Evolutionary conservation across 2,888 invertebrate species (phyloP).

Genomic region (Germaria angustata): DNA sequence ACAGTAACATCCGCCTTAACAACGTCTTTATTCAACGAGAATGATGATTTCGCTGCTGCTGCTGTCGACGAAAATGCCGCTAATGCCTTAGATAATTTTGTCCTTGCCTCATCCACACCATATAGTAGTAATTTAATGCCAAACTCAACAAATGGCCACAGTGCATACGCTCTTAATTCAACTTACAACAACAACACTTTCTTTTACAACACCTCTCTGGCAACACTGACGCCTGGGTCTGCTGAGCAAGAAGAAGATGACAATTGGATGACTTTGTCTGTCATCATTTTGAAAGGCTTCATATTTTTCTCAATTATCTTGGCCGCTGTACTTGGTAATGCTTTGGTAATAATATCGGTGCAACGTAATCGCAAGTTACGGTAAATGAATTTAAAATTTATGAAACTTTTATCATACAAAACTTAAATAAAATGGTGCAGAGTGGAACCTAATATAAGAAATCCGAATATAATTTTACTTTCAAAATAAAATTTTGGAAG

Average conservation of each 20-base stretch:
- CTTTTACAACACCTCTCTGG: constrained; percentile 12
- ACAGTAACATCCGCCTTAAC: constrained; percentile 69
- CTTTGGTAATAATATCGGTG: constrained; percentile 85
- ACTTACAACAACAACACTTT: constrained; percentile 45
- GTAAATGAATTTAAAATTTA: constrained; percentile 71
- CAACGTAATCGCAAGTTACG: constrained; percentile 80
- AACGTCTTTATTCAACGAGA: constrained; percentile 54
- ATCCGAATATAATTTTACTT: background rate
- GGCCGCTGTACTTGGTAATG: constrained; percentile 94
- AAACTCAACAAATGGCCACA: constrained; percentile 58
- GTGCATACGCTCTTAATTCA: constrained; percentile 55
- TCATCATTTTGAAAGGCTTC: constrained; percentile 86
- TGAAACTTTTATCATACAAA: background rate
- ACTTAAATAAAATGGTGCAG: background rate
- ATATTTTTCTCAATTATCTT: constrained; percentile 93
- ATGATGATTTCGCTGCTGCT: constrained; percentile 4
- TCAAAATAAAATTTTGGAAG: background rate
- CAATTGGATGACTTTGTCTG: constrained; percentile 82
- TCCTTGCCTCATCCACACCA: constrained; percentile 47
- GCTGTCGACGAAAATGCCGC: constrained; percentile 50
- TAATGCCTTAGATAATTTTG: constrained; percentile 59
- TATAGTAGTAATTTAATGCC: constrained; percentile 59
- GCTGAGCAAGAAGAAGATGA: constrained; percentile 68
- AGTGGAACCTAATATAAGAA: background rate
- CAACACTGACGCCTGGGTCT: constrained; percentile 37